A percentile compares a stretch with the other conserved stretches of the same genome.
These are phyloP conservation scores for Megalurothrips usitatus DNA, from an alignment of 2,888 invertebrate species.

Conservation along the genomic window DNA sequence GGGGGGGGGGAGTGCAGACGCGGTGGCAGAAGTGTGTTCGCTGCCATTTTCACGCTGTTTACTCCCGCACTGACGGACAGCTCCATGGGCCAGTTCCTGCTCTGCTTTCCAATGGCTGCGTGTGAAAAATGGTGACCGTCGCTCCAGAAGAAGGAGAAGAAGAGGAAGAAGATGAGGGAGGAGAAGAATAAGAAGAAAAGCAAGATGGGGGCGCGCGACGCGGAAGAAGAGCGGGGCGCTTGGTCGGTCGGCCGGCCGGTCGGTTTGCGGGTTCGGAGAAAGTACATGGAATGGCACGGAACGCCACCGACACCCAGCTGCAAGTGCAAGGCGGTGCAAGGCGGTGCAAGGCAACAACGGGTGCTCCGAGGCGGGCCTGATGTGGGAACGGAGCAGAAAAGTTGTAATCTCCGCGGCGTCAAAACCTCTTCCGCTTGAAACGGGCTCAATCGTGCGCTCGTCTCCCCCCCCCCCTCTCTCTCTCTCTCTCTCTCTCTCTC, in stretches of 20 bases:
- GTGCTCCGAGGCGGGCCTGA: neutral
- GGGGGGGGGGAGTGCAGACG: neutral
- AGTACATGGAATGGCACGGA: no score
- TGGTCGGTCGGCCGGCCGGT: no score
- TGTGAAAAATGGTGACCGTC: neutral
- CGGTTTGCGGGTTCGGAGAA: no score
- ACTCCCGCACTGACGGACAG: neutral
- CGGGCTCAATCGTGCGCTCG: neutral
- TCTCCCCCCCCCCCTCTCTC: neutral
- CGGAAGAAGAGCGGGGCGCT: no score
- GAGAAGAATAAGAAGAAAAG: no score
- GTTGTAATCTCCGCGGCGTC: neutral
- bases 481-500: conserved; percentile 18
- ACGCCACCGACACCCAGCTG: neutral
- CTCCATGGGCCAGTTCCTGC: neutral
- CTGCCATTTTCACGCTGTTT: neutral
- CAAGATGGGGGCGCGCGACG: no score
- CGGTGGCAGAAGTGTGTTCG: neutral
- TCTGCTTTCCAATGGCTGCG: neutral
- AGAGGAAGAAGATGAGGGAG: neutral
- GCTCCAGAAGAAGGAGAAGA: neutral
- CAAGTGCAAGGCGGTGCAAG: neutral
- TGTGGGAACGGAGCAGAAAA: neutral
- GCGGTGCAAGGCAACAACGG: neutral
- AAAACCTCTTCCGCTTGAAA: neutral